Evolutionary conservation across 2,888 invertebrate species (phyloP).

Genomic region (Stenurella melanura): DNA sequence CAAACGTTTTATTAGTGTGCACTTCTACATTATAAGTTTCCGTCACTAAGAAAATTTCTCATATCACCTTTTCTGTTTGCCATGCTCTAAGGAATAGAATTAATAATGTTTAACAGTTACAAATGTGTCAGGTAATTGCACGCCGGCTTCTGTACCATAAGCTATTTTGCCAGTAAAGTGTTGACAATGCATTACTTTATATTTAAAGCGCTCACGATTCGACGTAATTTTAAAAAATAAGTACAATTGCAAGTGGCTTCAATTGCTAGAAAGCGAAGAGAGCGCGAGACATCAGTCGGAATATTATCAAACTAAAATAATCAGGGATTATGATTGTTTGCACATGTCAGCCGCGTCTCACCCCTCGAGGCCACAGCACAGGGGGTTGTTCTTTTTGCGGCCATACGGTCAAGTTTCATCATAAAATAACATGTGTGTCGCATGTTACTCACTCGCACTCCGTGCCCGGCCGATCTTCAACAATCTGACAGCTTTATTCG

Average conservation of each 20-base stretch:
- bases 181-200: neutral
- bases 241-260: neutral
- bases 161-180: neutral
- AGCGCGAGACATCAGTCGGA: constrained; percentile 10
- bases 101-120: too few relatives aligned
- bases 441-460: constrained; percentile 45
- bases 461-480: constrained; percentile 46
- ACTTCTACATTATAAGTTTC: too few relatives aligned
- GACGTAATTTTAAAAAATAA: neutral
- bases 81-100: too few relatives aligned
- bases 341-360: constrained; percentile 69
- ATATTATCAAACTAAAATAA: constrained; percentile 43
- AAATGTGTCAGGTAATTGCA: too few relatives aligned
- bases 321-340: constrained; percentile 72
- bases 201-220: neutral
- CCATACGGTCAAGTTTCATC: constrained; percentile 71
- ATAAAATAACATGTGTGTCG: constrained; percentile 56
- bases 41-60: too few relatives aligned
- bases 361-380: constrained; percentile 48
- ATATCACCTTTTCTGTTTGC: too few relatives aligned
- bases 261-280: constrained; percentile 8
- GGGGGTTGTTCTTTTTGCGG: constrained; percentile 69
- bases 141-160: too few relatives aligned
- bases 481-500: constrained; percentile 59
- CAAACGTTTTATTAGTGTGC: too few relatives aligned